Evolutionary conservation across 2,888 invertebrate genomes (phyloP).

Genomic region (Melanostoma mellinum): DNA sequence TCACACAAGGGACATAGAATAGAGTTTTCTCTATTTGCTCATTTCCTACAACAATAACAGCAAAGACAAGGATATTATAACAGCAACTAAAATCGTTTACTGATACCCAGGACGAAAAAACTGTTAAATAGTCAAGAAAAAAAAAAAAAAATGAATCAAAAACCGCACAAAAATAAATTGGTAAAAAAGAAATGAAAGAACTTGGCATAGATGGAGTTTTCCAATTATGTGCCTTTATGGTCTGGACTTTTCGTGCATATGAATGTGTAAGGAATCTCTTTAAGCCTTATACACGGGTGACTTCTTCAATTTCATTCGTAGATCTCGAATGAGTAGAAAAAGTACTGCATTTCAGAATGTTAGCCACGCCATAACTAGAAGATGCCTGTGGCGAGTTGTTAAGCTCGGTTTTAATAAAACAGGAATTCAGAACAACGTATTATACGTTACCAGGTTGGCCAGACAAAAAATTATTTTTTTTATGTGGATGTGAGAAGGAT

Average conservation of each 20-base stretch:
- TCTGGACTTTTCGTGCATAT: slow-evolving; percentile 45
- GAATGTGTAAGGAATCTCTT: slow-evolving; percentile 41
- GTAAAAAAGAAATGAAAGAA: slow-evolving; percentile 19
- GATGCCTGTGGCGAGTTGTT: slow-evolving; percentile 36
- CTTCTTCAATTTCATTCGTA: slow-evolving; percentile 52
- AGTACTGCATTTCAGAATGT: slow-evolving; percentile 12
- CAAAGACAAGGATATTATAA: slow-evolving; percentile 13
- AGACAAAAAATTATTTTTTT: too few relatives aligned
- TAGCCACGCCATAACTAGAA: slow-evolving; percentile 7
- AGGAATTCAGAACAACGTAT: slow-evolving; percentile 16
- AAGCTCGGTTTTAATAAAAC: slow-evolving; percentile 49
- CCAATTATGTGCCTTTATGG: slow-evolving; percentile 67
- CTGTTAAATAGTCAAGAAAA: slow-evolving; percentile 47
- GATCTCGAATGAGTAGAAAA: not conserved
- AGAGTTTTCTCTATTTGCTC: slow-evolving; percentile 24
- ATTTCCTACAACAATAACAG: not conserved
- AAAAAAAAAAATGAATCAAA: slow-evolving; percentile 39
- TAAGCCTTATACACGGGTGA: slow-evolving; percentile 36
- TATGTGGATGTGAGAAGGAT: too few relatives aligned
- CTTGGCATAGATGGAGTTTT: slow-evolving; percentile 65
- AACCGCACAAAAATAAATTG: slow-evolving; percentile 33
- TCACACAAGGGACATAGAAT: slow-evolving; percentile 59
- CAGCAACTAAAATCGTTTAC: slow-evolving; percentile 56
- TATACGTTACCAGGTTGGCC: too few relatives aligned
- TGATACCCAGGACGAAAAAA: slow-evolving; percentile 61